Evolutionary conservation across 2,113 vertebrate species (phyloP).

Genomic region (Otis tarda): DNA sequence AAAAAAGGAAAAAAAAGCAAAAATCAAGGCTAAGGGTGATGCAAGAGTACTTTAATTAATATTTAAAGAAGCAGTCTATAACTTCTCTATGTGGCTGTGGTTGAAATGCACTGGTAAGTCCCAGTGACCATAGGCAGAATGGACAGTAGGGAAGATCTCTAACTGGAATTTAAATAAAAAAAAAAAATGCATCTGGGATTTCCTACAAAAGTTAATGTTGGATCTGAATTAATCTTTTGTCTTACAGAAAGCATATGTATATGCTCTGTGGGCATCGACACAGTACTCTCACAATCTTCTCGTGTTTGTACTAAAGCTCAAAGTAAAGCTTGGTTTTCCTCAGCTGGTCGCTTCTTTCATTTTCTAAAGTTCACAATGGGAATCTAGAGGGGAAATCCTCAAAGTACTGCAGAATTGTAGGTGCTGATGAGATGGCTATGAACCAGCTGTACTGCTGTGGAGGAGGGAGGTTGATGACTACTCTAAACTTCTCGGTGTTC

Average conservation of each 20-base stretch:
- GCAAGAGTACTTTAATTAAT: not conserved
- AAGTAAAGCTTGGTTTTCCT: not conserved
- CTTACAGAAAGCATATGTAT: not conserved
- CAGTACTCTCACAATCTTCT: not conserved
- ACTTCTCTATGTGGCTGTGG: not conserved
- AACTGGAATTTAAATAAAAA: not conserved
- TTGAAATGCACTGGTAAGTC: not conserved
- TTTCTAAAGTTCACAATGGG: not conserved
- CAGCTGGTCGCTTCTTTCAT: not conserved
- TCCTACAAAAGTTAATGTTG: not conserved
- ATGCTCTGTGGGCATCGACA: fast-evolving
- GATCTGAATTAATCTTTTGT: not conserved
- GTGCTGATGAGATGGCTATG: not conserved
- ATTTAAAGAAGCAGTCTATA: not conserved
- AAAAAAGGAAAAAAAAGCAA: not conserved
- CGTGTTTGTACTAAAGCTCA: not conserved
- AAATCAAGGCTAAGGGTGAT: not conserved
- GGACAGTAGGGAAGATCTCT: not conserved
- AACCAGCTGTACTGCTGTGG: not conserved
- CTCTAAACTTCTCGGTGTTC: not conserved
- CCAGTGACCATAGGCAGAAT: not conserved
- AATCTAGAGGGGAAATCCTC: not conserved
- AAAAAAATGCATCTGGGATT: not conserved
- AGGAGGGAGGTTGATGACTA: not conserved
- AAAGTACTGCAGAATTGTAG: not conserved